A percentile compares a stretch with the other conserved stretches of the same genome.
phyloP scores from a whole-genome alignment of 2,888 invertebrate genomes.

The Drosophila lacicola region DNA sequence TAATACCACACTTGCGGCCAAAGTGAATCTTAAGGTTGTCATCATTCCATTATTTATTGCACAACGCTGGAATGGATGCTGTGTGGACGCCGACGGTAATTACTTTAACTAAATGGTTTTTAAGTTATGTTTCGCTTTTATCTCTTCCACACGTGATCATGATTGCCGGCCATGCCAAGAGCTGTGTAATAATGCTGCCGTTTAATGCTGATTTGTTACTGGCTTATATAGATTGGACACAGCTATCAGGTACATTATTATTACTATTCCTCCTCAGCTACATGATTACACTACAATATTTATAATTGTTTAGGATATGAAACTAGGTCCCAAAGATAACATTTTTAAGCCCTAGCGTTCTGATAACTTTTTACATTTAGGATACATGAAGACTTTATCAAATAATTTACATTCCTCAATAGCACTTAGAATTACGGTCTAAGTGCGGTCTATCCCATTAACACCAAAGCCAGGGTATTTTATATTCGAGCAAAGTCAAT shows the following conservation, averaged over 20 bases:
- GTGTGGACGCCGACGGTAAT: slow-evolving; percentile 62
- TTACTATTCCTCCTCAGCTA: no score
- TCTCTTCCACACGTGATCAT: slow-evolving; percentile 50
- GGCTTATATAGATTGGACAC: slow-evolving; percentile 1
- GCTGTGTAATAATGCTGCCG: slow-evolving; percentile 30
- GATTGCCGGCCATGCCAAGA: slow-evolving; percentile 46
- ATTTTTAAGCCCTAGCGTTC: no score
- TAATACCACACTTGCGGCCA: not conserved
- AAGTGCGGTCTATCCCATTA: no score
- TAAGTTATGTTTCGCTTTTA: slow-evolving; percentile 13
- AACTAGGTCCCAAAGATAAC: no score
- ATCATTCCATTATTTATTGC: slow-evolving; percentile 63
- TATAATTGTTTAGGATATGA: no score
- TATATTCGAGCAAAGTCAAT: not conserved
- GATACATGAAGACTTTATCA: no score
- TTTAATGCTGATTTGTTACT: slow-evolving; percentile 30
- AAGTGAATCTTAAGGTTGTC: slow-evolving; percentile 37
- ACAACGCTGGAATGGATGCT: slow-evolving; percentile 40
- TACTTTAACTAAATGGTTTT: slow-evolving; percentile 61
- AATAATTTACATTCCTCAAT: no score
- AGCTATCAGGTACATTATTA: not conserved
- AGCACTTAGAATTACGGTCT: no score
- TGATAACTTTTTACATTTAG: no score
- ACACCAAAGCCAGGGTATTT: not conserved
- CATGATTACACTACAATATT: no score